Conservation (phyloP, 2,888 invertebrate genomes). For the Conomelus anceps region DNA sequence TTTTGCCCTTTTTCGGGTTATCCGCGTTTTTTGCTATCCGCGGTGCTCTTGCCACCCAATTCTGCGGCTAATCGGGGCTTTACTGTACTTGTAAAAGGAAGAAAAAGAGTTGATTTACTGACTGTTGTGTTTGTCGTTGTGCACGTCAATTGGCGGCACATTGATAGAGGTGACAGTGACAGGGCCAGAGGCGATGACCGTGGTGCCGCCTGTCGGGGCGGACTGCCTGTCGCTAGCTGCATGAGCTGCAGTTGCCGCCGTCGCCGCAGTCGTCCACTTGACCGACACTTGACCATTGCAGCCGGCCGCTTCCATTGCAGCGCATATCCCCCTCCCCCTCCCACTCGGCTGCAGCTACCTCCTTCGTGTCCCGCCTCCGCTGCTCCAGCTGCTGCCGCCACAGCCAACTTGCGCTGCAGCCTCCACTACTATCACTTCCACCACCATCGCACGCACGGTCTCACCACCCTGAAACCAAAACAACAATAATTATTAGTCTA, state of each 20-base stretch:
- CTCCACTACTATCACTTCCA: neutral
- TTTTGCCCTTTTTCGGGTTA: no score
- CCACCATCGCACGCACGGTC: neutral
- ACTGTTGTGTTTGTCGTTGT: neutral
- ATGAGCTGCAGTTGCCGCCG: slow-evolving; percentile 20
- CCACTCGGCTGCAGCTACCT: no score
- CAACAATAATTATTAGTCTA: neutral
- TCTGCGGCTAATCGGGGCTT: no score
- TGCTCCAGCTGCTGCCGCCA: neutral
- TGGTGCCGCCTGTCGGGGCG: slow-evolving; percentile 29
- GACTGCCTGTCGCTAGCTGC: slow-evolving; percentile 15
- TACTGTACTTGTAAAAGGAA: no score
- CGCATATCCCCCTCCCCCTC: neutral
- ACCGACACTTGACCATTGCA: neutral
- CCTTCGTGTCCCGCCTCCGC: no score
- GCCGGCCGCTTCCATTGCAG: slow-evolving; percentile 2
- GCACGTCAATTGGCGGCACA: slow-evolving; percentile 19
- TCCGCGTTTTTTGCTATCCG: no score
- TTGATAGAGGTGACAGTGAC: slow-evolving; percentile 37
- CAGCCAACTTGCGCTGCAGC: neutral
- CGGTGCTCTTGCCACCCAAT: no score
- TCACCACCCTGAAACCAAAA: neutral
- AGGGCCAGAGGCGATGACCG: slow-evolving; percentile 35
- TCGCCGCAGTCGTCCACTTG: slow-evolving; percentile 19
- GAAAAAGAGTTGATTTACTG: neutral